Evolutionary conservation across 2,888 invertebrate species (phyloP), one percentile per base, ranked within the genome.

Genomic region (Sinhomidia bicolor): DNA sequence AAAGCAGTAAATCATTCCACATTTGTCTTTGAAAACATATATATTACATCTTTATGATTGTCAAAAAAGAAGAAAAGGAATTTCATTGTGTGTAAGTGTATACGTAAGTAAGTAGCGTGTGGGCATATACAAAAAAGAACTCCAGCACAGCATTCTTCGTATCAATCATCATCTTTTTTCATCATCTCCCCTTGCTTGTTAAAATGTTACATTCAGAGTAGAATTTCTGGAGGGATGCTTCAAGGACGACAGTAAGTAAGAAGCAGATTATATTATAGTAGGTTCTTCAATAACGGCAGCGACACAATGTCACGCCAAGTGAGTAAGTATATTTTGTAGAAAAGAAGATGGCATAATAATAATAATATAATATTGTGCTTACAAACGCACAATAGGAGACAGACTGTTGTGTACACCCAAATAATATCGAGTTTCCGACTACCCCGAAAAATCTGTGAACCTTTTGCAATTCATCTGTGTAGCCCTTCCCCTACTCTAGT

Each of bases 131-230:
- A n/a, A 54, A 68, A 32, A 71, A 23, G 68, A 60, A 44, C 41
- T 71, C 12, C 17, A 60, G 29, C 60, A 7, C 17, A 60, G 29
- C 60, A 44, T 20, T 78, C 62, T 47, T 44, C 85, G 20, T 79
- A 85, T 85, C 85, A 85, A 85, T 85, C 85, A 85, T 79, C 60
- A 76, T 85, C 79, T 65, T 79, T 76, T n/a, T 74, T 47, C 32
- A 26, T 47, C 44, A 74, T 74, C 41, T 71, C 44, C 71, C 74
- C 74, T 14, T 23, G 23, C 74, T 74, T 74, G 74, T 74, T 74
- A 74, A 71, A 74, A 74, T 47, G 74, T 20, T 12, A 74, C 65
- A 47, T 78, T 29, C 76, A 44, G 7, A 6, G 41, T 29, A 80
- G 23, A 10, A 20, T 23, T 62, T 41, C 62, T n/a, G n/a, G 29